A percentile compares a stretch with the other conserved stretches of the same genome.
Evolutionary conservation across 2,113 vertebrate species (phyloP).

Genomic region (Tragulus kanchil): DNA sequence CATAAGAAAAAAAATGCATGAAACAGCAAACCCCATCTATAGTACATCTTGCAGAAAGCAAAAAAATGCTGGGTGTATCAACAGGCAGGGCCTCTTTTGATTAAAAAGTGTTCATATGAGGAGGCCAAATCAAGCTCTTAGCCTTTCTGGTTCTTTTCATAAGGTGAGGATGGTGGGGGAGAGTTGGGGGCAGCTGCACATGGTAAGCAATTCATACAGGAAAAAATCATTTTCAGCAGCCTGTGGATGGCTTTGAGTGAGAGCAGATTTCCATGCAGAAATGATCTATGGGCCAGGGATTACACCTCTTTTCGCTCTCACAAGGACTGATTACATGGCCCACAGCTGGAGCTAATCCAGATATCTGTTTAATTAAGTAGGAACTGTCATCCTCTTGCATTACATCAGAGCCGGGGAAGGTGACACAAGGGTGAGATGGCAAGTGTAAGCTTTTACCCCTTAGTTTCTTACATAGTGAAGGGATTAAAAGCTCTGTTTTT

Average conservation of each 20-base stretch:
- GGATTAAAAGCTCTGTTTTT: slow-evolving; percentile 52
- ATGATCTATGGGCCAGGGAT: slow-evolving; percentile 88
- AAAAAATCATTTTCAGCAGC: slow-evolving; percentile 79
- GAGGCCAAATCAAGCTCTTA: slow-evolving; percentile 77
- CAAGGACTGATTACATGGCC: slow-evolving; percentile 85
- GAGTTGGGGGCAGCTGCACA: slow-evolving; percentile 32
- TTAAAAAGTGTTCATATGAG: slow-evolving; percentile 76
- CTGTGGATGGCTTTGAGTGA: slow-evolving; percentile 84
- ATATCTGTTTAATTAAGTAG: slow-evolving; percentile 90
- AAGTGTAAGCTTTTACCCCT: slow-evolving; percentile 74
- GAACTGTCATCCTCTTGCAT: slow-evolving; percentile 82
- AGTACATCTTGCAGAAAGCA: slow-evolving; percentile 62
- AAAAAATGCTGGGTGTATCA: slow-evolving; percentile 78
- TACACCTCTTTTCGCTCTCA: slow-evolving; percentile 85
- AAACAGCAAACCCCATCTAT: slow-evolving; percentile 72
- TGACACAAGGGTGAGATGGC: slow-evolving; percentile 85
- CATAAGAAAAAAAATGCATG: slow-evolving; percentile 39
- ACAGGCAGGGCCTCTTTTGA: slow-evolving; percentile 69
- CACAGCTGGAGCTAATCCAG: slow-evolving; percentile 90
- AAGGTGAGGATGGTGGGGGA: not conserved
- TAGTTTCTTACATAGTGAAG: slow-evolving; percentile 56
- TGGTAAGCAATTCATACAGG: slow-evolving; percentile 71
- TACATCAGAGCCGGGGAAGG: slow-evolving; percentile 85
- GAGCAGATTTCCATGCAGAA: slow-evolving; percentile 86
- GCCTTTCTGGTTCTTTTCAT: slow-evolving; percentile 81